phyloP scores from a whole-genome alignment of 2,797 vertebrate genomes.

The Buceros bicornis region DNA sequence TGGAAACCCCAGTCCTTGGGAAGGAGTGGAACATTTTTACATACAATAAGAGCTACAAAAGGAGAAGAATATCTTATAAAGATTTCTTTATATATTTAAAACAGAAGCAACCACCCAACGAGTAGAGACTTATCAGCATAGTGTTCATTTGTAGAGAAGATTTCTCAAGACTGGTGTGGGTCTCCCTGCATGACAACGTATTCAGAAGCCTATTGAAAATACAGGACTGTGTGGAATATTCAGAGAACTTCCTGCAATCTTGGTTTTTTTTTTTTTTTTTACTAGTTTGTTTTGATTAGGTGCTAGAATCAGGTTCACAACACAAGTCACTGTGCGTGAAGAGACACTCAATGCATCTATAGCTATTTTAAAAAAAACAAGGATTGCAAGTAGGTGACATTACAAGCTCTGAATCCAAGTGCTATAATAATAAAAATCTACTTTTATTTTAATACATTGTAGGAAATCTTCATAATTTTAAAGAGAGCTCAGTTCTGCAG shows the following conservation, averaged over 20 bases:
- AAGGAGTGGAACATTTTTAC: constrained; percentile 81
- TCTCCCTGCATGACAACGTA: constrained; percentile 92
- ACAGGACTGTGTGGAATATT: constrained; percentile 81
- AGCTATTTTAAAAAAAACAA: constrained; percentile 74
- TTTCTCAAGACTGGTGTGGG: constrained; percentile 89
- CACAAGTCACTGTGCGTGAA: constrained; percentile 90
- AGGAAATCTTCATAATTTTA: constrained; percentile 97
- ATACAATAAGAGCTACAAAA: constrained; percentile 82
- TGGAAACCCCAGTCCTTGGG: constrained; percentile 79
- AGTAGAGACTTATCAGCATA: constrained; percentile 88
- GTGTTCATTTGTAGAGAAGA: constrained; percentile 90
- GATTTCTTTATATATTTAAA: constrained; percentile 89
- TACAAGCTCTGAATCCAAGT: constrained; percentile 92
- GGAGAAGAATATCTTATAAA: constrained; percentile 87
- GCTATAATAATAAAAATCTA: constrained; percentile 93
- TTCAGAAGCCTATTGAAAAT: constrained; percentile 79
- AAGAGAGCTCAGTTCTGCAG: constrained; percentile 92
- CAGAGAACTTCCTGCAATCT: constrained; percentile 85
- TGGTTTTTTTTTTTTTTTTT: constrained; percentile 46
- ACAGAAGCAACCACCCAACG: constrained; percentile 75
- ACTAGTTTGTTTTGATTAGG: constrained; percentile 88
- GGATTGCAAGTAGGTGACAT: constrained; percentile 85
- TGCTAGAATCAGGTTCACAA: constrained; percentile 93
- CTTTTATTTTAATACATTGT: constrained; percentile 99
- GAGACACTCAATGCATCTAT: constrained; percentile 77